phyloP scores from a whole-genome alignment of 2,797 vertebrate genomes.

The Anguilla megastoma region DNA sequence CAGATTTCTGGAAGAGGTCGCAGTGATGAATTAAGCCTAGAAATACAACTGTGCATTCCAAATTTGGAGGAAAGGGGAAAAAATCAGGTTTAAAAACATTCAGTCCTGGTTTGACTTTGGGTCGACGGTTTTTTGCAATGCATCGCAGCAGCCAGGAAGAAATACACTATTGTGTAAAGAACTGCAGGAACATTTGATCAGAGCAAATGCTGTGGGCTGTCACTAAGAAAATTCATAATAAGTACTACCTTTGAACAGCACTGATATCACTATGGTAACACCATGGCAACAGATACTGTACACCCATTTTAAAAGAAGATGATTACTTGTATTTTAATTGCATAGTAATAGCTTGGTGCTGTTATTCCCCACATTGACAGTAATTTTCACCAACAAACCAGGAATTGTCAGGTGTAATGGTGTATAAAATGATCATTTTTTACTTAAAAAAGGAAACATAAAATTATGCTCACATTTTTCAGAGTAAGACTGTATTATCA shows the following conservation, averaged over 20 bases:
- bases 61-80: neutral
- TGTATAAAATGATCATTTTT: neutral
- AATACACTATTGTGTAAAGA: neutral
- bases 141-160: neutral
- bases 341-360: neutral
- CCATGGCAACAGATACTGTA: conserved; percentile 16
- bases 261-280: conserved; percentile 2
- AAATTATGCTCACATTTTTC: neutral
- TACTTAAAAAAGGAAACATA: neutral
- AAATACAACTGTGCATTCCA: neutral
- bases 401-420: neutral
- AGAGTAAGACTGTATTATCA: neutral
- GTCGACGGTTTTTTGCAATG: neutral
- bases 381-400: neutral
- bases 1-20: neutral
- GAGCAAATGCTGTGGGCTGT: neutral
- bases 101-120: neutral
- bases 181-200: neutral
- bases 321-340: neutral
- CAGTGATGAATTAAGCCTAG: neutral
- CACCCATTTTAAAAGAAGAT: neutral
- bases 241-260: neutral
- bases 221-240: neutral
- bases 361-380: neutral
- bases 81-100: neutral